phyloP scores from a whole-genome alignment of 1,140 invertebrate genomes.

The Andricus grossulariae region DNA sequence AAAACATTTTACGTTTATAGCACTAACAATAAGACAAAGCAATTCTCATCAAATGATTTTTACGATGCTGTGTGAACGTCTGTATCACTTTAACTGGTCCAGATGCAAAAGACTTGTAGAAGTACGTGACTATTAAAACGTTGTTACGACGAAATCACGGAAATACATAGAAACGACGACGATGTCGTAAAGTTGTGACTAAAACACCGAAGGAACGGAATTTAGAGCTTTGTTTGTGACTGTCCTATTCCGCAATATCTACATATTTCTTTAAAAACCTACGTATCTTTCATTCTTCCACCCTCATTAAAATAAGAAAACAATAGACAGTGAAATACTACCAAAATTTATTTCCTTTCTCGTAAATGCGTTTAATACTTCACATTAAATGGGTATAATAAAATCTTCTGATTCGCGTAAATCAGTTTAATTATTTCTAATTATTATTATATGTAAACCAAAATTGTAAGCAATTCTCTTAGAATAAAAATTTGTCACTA shows the following conservation, averaged over 20 bases:
- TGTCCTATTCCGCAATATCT: no score
- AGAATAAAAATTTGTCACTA: background rate
- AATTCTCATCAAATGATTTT: conserved; percentile 3
- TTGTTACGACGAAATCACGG: background rate
- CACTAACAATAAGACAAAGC: background rate
- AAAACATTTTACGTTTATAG: background rate
- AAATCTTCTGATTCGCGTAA: no score
- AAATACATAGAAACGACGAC: background rate
- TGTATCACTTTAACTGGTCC: conserved; percentile 4
- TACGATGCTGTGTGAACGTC: background rate
- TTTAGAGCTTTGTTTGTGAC: background rate
- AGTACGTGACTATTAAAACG: conserved; percentile 23
- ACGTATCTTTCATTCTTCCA: no score
- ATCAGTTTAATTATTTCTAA: no score
- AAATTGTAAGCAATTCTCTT: background rate
- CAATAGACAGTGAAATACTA: no score
- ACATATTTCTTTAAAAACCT: no score
- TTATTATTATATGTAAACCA: no score
- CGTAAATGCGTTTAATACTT: no score
- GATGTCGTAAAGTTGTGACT: conserved; percentile 10
- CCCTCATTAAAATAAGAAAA: no score
- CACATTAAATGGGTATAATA: no score
- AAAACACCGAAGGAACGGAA: background rate
- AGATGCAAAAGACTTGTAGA: background rate
- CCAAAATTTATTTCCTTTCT: no score